Percentiles rank a stretch among this genome's conserved stretches.
These are phyloP conservation scores for Harpalus rufipes DNA, from an alignment of 2,888 invertebrate genomes.

Conservation along the genomic window DNA sequence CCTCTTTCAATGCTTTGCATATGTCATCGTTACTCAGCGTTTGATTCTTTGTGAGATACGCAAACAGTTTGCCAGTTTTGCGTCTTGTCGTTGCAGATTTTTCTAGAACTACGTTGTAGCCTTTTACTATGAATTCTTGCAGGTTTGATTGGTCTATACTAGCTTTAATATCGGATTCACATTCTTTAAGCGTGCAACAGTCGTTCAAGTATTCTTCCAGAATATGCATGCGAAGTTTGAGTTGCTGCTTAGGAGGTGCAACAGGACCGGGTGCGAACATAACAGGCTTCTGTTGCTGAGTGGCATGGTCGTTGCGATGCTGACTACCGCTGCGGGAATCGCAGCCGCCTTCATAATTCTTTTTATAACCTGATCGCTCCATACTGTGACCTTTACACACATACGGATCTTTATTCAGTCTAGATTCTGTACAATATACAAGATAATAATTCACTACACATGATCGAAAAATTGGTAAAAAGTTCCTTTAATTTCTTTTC, in stretches of 20 bases:
- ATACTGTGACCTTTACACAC: constrained; percentile 76
- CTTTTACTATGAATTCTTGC: constrained; percentile 72
- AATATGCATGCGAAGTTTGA: constrained; percentile 72
- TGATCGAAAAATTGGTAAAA: no score
- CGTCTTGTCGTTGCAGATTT: constrained; percentile 76
- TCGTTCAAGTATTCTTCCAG: constrained; percentile 75
- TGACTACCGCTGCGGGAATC: constrained; percentile 80
- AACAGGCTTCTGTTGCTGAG: constrained; percentile 69
- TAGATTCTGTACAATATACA: neutral
- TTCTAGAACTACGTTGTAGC: constrained; percentile 76
- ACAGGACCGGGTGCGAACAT: constrained; percentile 71
- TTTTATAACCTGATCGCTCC: constrained; percentile 72
- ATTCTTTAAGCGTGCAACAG: constrained; percentile 73
- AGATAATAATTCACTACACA: no score
- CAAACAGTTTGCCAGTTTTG: constrained; percentile 78
- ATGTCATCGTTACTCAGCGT: constrained; percentile 78
- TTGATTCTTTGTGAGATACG: no score
- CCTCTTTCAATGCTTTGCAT: constrained; percentile 81
- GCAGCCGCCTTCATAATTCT: constrained; percentile 75
- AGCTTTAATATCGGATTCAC: no score
- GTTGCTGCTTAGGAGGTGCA: constrained; percentile 57
- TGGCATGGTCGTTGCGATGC: constrained; percentile 69
- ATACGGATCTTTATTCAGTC: constrained; percentile 74
- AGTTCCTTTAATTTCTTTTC: no score
- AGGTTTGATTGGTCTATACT: constrained; percentile 71